Evolutionary conservation across 1,140 invertebrate genomes (phyloP), one percentile per base, ranked within the genome.

Genomic region (Dendroctonus valens): DNA sequence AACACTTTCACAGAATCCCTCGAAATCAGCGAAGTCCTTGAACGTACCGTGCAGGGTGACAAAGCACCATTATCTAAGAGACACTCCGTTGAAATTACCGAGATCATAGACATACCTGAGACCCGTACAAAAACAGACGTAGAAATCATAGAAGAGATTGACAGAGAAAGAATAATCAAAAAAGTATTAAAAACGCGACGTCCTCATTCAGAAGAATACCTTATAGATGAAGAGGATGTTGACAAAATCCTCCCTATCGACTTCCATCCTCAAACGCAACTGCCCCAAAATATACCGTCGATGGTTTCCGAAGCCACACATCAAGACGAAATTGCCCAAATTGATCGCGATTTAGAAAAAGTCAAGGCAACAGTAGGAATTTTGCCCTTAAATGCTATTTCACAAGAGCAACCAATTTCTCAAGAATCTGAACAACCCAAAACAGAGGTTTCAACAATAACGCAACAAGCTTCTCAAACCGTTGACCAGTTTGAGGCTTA

Each of bases 401-500:
- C 40, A 8, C 59, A 69, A 48, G 67, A 71, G 52, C 58, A 66
- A 44, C 58, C 54, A 6, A 11, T 68, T 6, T 26, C 53, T 15
- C 46, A 69, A 42, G 68, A 71, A 51, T 60, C 66, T 14, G 70
- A 70, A 59, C 44, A 50, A 49, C 7, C 38, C 42, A 39, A 63
- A 48, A 55, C 59, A 42, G 74, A 78, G 37, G 61, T 67, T 44
- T 79, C 79, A 63, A 77, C 79, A n/a, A 60, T 76, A 37, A 73
- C 71, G 68, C 73, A 72, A 55, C 76, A 70, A 65, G 83, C 84
- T 37, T 81, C 79, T 41, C 69, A 84, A 44, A 79, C 80, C n/a
- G 71, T 88, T 37, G 80, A 82, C 62, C 76, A 82, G 41, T 70
- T 83, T 7, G 84, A 87, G 72, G 79, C 86, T 5, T 81, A 85